Base-by-base conservation (phyloP, 2,888 invertebrate genomes). In the Lacanobia oleracea region DNA sequence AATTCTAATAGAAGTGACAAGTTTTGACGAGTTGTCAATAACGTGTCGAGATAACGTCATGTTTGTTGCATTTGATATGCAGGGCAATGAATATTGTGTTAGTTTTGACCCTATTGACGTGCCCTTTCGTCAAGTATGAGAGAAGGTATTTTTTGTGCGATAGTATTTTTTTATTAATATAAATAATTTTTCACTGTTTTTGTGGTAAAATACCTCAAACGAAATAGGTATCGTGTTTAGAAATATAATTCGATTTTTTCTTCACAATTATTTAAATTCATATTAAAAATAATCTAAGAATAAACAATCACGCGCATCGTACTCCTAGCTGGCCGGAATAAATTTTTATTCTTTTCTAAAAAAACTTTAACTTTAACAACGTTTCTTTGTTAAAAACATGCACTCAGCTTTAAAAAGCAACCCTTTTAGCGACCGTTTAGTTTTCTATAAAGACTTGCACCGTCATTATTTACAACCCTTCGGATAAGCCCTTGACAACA, bases 391-490 rank as follows among this genome's bases (percentile, higher is more conserved):
- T 56, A 62, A 62, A 66, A 80, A 72, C 71, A 73, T 74, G 63
- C 62, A 76, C 82, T 84, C 61, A 79, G 77, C 79, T 82, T 87
- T 82, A 79, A n/a, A 86, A 79, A 85, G 82, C 81, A 85, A 77
- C 86, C 87, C 86, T 86, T 86, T 85, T 85, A 86, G 83, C 84
- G 83, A 92, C 88, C 95, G 94, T 94, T 95, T 95, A 95, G 94
- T 91, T 93, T 91, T 91, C 91, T 89, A 92, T 92, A 93, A 91
- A 92, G 94, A 94, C 88, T 92, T 93, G 95, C 94, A 87, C 88
- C 92, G 94, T 95, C 95, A 96, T 96, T 96, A 95, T 96, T 96
- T 96, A 95, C 94, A 95, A 94, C 95, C 95, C 94, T 94, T 93
- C 87, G 90, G 91, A 91, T 92, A 91, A 93, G 90, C 94, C 95